Percentiles rank a stretch among this genome's conserved stretches.
Evolutionary conservation across 2,797 vertebrate species (phyloP).

Genomic region (Ptychadena robeensis): DNA sequence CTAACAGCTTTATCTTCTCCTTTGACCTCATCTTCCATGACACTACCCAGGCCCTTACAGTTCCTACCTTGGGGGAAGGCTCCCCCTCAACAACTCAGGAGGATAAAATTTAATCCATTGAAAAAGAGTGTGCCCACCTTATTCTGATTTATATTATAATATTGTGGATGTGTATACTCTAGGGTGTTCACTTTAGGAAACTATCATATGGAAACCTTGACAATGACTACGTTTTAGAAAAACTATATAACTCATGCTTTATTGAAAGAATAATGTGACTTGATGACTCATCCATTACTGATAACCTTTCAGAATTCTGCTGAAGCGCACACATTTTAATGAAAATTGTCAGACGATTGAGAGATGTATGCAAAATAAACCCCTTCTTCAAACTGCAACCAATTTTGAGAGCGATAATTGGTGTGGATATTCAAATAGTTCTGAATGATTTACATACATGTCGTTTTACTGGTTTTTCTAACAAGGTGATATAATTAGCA

Average conservation of each 20-base stretch:
- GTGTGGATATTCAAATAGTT: slow-evolving; percentile 34
- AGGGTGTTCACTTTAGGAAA: neutral
- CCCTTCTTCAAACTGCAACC: slow-evolving; percentile 9
- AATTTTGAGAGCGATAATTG: slow-evolving; percentile 22
- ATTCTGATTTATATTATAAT: too few species aligned
- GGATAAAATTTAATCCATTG: too few species aligned
- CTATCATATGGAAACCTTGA: too few species aligned
- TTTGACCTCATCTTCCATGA: too few species aligned
- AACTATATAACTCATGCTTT: slow-evolving; percentile 5
- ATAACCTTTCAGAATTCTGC: slow-evolving; percentile 2
- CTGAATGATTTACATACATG: slow-evolving; percentile 50
- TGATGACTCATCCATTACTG: neutral
- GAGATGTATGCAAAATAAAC: slow-evolving; percentile 13
- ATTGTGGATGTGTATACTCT: too few species aligned
- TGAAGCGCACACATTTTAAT: slow-evolving; percentile 23
- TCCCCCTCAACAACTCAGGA: too few species aligned
- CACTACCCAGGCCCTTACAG: too few species aligned
- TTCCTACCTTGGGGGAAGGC: too few species aligned
- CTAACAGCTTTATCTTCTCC: too few species aligned
- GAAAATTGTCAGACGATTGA: neutral
- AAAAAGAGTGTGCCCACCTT: too few species aligned
- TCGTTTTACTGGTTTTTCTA: slow-evolving; percentile 52
- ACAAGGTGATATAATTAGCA: slow-evolving; percentile 65
- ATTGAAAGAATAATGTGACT: slow-evolving; percentile 1
- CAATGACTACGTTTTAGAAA: neutral